phyloP scores from a whole-genome alignment of 2,113 vertebrate genomes.

The Cheirogaleus medius region DNA sequence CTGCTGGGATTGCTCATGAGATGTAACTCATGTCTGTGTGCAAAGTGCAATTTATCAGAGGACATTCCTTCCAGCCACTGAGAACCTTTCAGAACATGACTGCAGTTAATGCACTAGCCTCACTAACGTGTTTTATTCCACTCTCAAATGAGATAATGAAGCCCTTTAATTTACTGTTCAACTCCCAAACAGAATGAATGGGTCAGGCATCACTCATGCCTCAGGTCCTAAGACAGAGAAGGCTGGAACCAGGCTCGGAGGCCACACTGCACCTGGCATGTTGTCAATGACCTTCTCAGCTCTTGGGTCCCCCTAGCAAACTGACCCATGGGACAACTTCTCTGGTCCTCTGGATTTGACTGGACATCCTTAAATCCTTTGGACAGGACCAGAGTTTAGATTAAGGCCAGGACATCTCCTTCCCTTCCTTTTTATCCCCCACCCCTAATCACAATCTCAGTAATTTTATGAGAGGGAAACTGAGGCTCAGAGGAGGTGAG shows the following conservation, averaged over 20 bases:
- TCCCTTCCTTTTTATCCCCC: not conserved
- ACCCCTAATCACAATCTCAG: not conserved
- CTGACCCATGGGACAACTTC: not conserved
- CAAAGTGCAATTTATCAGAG: slow-evolving; percentile 65
- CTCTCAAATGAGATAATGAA: slow-evolving; percentile 70
- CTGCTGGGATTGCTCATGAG: slow-evolving; percentile 54
- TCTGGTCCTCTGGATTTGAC: not conserved
- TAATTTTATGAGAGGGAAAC: not conserved
- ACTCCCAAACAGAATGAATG: slow-evolving; percentile 29
- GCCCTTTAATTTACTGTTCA: slow-evolving; percentile 75
- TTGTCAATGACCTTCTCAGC: not conserved
- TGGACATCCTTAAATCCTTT: not conserved
- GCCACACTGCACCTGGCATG: fast-evolving
- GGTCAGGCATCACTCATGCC: not conserved
- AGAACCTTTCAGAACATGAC: slow-evolving; percentile 78
- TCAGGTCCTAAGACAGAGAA: not conserved
- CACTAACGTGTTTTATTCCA: slow-evolving; percentile 72
- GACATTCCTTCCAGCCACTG: slow-evolving; percentile 74
- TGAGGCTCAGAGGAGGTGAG: not conserved
- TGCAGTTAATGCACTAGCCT: slow-evolving; percentile 62
- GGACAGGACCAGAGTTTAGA: not conserved
- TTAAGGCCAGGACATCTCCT: not conserved
- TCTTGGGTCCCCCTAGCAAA: not conserved
- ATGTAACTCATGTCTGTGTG: slow-evolving; percentile 62
- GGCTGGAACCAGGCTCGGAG: not conserved